Conservation (phyloP, 2,888 invertebrate species). For the Meganola albula region DNA sequence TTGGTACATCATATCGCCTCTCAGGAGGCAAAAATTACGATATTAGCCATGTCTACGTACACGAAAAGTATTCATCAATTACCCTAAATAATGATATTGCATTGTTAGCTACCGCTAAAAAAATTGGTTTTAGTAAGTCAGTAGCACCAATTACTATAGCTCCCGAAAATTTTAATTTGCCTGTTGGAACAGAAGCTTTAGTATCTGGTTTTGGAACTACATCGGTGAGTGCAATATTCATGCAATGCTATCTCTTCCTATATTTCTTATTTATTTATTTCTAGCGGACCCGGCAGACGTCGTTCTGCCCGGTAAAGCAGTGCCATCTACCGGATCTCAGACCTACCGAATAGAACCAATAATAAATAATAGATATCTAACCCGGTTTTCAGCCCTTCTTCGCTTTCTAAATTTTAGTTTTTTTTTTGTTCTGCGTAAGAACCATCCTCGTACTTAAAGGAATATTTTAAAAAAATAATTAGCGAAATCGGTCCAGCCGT, state of each 20-base stretch:
- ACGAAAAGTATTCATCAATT: constrained; percentile 41
- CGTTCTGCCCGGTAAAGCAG: no score
- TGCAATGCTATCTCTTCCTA: no score
- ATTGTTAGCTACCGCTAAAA: constrained; percentile 39
- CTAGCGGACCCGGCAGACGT: no score
- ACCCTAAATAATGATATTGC: constrained; percentile 60
- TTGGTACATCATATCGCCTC: constrained; percentile 47
- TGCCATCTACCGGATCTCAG: no score
- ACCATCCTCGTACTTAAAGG: no score
- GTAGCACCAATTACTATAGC: constrained; percentile 45
- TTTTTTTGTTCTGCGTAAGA: no score
- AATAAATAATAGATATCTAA: no score
- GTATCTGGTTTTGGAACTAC: constrained; percentile 64
- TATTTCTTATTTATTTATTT: neutral
- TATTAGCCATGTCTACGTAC: constrained; percentile 39
- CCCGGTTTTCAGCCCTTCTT: no score
- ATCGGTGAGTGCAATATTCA: constrained; percentile 37
- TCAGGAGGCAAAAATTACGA: constrained; percentile 51
- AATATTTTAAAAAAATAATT: no score
- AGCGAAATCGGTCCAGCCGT: no score
- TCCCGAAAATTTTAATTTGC: constrained; percentile 30
- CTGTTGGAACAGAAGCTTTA: constrained; percentile 49
- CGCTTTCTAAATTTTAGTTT: no score
- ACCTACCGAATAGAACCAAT: no score
- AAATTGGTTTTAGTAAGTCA: constrained; percentile 40